These are phyloP conservation scores for Julus scanicus DNA, from an alignment of 2,888 invertebrate species.

Conservation along the genomic window DNA sequence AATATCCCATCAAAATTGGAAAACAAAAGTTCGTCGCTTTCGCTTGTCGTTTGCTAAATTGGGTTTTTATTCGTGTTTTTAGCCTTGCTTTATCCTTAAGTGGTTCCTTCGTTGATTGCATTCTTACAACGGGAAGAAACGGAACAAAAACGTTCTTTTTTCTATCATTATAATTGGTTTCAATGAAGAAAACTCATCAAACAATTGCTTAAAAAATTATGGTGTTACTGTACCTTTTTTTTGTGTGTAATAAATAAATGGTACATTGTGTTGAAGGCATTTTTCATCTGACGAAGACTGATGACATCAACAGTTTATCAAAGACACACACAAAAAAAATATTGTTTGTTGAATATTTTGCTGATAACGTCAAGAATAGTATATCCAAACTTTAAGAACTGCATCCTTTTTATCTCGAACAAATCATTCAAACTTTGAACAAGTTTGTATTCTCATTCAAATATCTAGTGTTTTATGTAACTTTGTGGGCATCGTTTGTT, in stretches of 20 bases:
- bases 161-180: constrained; percentile 22
- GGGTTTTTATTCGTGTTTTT: constrained; percentile 45
- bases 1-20: constrained; percentile 43
- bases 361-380: too few species aligned
- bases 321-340: too few species aligned
- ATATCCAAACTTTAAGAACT: too few species aligned
- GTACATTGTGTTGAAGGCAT: not conserved
- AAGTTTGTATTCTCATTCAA: too few species aligned
- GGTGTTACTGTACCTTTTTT: not conserved
- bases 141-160: not conserved
- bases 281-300: not conserved
- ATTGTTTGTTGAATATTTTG: too few species aligned
- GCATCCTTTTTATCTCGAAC: too few species aligned
- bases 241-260: not conserved
- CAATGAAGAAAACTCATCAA: constrained; percentile 36
- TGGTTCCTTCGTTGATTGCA: constrained; percentile 42
- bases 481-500: too few species aligned
- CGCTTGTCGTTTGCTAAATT: constrained; percentile 41
- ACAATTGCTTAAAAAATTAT: not conserved
- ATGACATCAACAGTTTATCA: not conserved
- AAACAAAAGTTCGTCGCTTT: constrained; percentile 26
- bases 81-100: constrained; percentile 6
- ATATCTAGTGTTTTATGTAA: too few species aligned
- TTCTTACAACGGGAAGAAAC: not conserved
- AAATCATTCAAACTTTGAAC: too few species aligned